Percentiles rank a stretch among this genome's conserved stretches.
These are phyloP conservation scores for Drosophila hamatofila DNA, from an alignment of 2,888 invertebrate genomes.

Conservation along the genomic window DNA sequence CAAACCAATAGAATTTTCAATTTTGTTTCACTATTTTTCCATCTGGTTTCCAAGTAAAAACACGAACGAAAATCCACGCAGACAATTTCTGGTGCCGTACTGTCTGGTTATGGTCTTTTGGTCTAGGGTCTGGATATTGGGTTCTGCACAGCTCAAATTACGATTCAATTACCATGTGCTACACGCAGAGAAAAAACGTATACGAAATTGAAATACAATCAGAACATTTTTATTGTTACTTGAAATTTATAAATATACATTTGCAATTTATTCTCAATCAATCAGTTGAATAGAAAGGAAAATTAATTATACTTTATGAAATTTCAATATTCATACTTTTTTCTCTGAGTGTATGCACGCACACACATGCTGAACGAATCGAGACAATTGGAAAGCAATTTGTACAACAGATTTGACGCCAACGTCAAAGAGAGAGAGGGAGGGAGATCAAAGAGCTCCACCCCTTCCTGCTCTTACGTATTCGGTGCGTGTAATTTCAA, in stretches of 20 bases:
- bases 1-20: constrained; percentile 13
- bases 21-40: constrained; percentile 45
- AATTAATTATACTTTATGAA: not conserved
- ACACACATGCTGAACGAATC: constrained; percentile 51
- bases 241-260: not conserved
- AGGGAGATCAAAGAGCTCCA: constrained; percentile 47
- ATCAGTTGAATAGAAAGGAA: not conserved
- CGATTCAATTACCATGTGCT: constrained; percentile 35
- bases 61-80: constrained; percentile 18
- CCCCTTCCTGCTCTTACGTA: not conserved
- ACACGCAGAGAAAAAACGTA: constrained; percentile 1
- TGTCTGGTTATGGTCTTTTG: constrained; percentile 60
- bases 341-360: constrained; percentile 4
- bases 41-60: constrained; percentile 78
- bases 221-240: not conserved
- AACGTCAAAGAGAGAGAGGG: constrained; percentile 25
- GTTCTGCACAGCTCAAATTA: constrained; percentile 40
- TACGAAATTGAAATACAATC: not conserved
- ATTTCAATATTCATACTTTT: not conserved
- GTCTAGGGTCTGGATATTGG: constrained; percentile 4
- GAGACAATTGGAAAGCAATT: constrained; percentile 55
- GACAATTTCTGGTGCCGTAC: constrained; percentile 67
- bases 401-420: constrained; percentile 46
- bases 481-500: constrained; percentile 40
- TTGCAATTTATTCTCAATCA: not conserved